A percentile compares a stretch with the other conserved stretches of the same genome.
Evolutionary conservation across 1,140 invertebrate genomes (phyloP).

Genomic region (Cotesia glomerata): DNA sequence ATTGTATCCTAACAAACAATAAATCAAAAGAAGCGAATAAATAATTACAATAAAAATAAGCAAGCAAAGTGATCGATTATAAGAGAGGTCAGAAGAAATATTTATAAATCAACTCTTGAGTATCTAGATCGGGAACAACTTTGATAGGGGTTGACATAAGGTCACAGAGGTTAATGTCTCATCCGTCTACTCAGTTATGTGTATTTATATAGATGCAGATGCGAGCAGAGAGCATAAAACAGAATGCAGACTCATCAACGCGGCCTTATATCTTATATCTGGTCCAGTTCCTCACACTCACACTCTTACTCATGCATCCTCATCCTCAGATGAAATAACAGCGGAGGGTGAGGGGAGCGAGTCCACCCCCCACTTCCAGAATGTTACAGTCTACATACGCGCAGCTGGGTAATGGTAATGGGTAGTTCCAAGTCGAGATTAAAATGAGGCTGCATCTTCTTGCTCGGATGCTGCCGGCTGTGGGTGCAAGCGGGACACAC

Average conservation of each 20-base stretch:
- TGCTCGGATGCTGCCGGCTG: slow-evolving; percentile 4
- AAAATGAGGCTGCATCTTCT: too few species aligned
- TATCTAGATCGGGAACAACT: slow-evolving; percentile 29
- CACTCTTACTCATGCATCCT: too few species aligned
- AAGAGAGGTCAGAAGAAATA: background rate
- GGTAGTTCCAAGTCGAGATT: too few species aligned
- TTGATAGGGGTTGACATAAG: slow-evolving; percentile 38
- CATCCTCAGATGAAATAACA: too few species aligned
- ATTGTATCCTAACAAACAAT: too few species aligned
- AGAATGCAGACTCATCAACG: slow-evolving; percentile 9
- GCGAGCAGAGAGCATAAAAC: slow-evolving; percentile 42
- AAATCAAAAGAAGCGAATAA: background rate
- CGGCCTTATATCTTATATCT: too few species aligned
- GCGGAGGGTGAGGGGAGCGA: too few species aligned
- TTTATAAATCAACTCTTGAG: slow-evolving; percentile 36
- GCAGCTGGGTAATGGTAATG: too few species aligned
- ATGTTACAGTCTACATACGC: too few species aligned
- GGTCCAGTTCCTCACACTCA: too few species aligned
- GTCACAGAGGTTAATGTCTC: slow-evolving; percentile 43
- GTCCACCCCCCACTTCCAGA: too few species aligned
- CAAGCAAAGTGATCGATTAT: background rate
- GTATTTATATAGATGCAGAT: slow-evolving; percentile 1
- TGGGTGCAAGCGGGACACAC: too few species aligned
- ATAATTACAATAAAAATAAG: slow-evolving; percentile 3
- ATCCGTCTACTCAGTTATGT: slow-evolving; percentile 7